A percentile compares a stretch with the other conserved stretches of the same genome.
Conservation (phyloP, 2,797 vertebrate species). For the Choloepus didactylus region DNA sequence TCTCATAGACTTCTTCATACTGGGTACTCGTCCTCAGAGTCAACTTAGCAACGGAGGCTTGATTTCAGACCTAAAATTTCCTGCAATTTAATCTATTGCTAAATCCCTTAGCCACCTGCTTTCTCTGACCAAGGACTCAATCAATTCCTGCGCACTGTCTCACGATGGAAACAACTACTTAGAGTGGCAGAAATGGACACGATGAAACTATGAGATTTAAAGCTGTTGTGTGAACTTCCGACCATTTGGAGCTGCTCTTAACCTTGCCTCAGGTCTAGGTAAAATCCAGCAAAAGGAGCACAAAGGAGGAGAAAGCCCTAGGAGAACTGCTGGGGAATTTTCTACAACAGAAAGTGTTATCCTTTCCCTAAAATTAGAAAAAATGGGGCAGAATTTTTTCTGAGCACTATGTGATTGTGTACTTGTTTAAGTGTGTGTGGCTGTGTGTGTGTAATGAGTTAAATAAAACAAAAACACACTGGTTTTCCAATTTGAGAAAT, state of each 20-base stretch:
- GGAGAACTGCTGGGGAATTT: neutral
- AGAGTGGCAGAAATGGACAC: neutral
- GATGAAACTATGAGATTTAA: neutral
- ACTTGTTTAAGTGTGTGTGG: neutral
- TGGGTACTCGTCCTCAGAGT: neutral
- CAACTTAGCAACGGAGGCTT: neutral
- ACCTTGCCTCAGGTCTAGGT: neutral
- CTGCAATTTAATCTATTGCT: neutral
- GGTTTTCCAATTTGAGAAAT: conserved; percentile 2
- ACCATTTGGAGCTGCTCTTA: neutral
- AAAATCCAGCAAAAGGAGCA: neutral
- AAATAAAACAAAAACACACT: neutral
- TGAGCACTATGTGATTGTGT: neutral
- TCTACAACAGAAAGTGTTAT: neutral
- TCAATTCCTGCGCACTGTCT: neutral
- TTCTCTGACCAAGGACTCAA: neutral
- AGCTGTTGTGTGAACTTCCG: neutral
- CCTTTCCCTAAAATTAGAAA: neutral
- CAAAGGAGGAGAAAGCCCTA: neutral
- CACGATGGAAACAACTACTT: neutral
- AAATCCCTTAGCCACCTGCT: neutral
- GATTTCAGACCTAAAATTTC: neutral
- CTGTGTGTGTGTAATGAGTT: neutral
- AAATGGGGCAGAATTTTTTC: neutral
- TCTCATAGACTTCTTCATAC: neutral